Conservation (phyloP, 2,113 vertebrate species). For the Pterocles burchelli region DNA sequence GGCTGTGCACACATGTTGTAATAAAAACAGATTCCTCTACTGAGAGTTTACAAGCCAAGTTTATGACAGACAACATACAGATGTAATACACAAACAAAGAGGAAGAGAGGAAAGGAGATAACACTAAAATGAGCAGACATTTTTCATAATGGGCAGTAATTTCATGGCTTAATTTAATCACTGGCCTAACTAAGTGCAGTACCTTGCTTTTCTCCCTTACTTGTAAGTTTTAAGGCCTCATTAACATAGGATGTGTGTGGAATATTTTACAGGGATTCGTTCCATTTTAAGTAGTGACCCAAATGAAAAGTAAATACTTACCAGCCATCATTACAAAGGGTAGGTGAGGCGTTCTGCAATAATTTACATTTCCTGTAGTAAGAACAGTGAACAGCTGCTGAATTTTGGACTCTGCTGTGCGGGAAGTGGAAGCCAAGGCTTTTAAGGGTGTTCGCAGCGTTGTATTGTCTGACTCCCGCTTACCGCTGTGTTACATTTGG, state of each 20-base stretch:
- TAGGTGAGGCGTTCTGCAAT: background rate
- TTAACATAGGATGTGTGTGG: background rate
- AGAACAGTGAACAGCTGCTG: background rate
- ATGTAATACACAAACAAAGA: background rate
- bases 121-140: slow-evolving; percentile 10
- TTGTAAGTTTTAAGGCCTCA: background rate
- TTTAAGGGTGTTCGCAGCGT: background rate
- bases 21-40: background rate
- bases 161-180: slow-evolving; percentile 57
- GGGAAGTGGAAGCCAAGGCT: background rate
- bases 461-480: background rate
- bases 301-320: background rate
- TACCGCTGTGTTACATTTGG: background rate
- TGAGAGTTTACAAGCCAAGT: background rate
- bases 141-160: slow-evolving; percentile 49
- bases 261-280: background rate
- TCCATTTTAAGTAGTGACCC: background rate
- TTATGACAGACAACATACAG: background rate
- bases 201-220: slow-evolving; percentile 10
- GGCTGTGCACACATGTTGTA: fast-evolving
- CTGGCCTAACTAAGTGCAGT: background rate
- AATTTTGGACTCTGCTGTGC: background rate
- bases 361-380: background rate
- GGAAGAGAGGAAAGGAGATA: background rate
- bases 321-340: background rate